A percentile compares a stretch with the other conserved stretches of the same genome.
phyloP scores from a whole-genome alignment of 2,888 invertebrate species.

The Eupithecia insigniata region DNA sequence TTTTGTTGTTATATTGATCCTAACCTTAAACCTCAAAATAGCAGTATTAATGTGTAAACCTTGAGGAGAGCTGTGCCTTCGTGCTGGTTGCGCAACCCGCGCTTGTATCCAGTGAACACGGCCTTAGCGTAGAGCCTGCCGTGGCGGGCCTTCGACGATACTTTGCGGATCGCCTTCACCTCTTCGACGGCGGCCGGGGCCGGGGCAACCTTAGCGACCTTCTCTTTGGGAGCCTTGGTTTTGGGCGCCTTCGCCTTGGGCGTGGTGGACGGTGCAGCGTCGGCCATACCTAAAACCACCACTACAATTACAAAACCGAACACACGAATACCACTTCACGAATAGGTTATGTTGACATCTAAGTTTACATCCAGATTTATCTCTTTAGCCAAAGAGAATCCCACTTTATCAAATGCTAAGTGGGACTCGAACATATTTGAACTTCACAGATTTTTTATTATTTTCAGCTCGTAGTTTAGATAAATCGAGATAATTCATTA shows the following conservation, averaged over 20 bases:
- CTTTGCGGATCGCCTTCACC: conserved; percentile 79
- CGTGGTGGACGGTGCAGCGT: conserved; percentile 81
- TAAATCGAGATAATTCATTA: conserved; percentile 51
- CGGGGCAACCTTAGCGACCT: conserved; percentile 82
- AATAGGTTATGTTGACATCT: conserved; percentile 80
- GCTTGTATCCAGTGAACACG: conserved; percentile 97
- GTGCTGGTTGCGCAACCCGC: conserved; percentile 98
- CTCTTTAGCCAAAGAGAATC: conserved; percentile 57
- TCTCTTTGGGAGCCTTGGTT: conserved; percentile 84
- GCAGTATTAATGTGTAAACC: conserved; percentile 62
- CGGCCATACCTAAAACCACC: conserved; percentile 85
- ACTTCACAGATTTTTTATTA: conserved; percentile 45
- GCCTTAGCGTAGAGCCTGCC: conserved; percentile 98
- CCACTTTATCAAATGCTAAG: conserved; percentile 42
- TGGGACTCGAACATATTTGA: conserved; percentile 26
- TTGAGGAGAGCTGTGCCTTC: conserved; percentile 98
- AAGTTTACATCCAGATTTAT: conserved; percentile 68
- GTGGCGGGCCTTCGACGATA: conserved; percentile 85
- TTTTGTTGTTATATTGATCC: conserved; percentile 1
- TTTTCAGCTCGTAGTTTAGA: conserved; percentile 48
- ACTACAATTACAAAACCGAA: conserved; percentile 46
- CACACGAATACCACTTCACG: conserved; percentile 44
- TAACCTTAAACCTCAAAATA: conserved; percentile 32
- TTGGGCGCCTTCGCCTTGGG: conserved; percentile 83
- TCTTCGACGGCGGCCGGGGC: conserved; percentile 77